A percentile compares a stretch with the other conserved stretches of the same genome.
These are phyloP conservation scores for Neostethus bicornis DNA, from an alignment of 2,797 vertebrate species.

Conservation along the genomic window DNA sequence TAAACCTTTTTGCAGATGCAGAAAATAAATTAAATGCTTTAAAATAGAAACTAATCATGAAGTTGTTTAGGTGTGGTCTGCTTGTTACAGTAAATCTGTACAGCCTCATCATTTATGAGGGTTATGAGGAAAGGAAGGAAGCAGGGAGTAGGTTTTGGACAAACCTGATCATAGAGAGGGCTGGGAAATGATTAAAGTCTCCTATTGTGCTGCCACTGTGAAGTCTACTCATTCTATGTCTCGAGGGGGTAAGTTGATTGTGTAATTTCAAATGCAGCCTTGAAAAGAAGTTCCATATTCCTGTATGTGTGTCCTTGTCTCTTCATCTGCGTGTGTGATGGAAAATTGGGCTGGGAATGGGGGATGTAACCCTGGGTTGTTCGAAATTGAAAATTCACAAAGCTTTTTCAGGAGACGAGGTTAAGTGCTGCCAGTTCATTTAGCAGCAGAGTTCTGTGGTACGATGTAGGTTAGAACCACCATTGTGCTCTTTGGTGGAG, in stretches of 20 bases:
- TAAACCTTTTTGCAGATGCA: not conserved
- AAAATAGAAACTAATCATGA: slow-evolving; percentile 11
- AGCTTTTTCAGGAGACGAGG: slow-evolving; percentile 64
- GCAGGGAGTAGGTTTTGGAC: slow-evolving; percentile 26
- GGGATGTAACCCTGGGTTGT: slow-evolving; percentile 37
- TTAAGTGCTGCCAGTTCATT: slow-evolving; percentile 76
- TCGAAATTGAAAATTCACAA: slow-evolving; percentile 69
- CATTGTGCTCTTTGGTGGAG: slow-evolving; percentile 18
- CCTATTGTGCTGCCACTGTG: slow-evolving; percentile 45
- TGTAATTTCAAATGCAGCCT: slow-evolving; percentile 65
- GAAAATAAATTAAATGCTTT: not conserved
- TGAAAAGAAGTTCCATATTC: slow-evolving; percentile 51
- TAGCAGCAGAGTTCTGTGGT: slow-evolving; percentile 50
- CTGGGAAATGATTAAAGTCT: slow-evolving; percentile 62
- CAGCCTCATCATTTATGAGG: slow-evolving; percentile 60
- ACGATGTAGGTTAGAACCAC: slow-evolving; percentile 26
- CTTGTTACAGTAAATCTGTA: slow-evolving; percentile 48
- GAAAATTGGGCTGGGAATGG: slow-evolving; percentile 12
- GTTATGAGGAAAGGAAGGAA: slow-evolving; percentile 53
- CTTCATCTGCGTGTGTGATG: slow-evolving; percentile 19
- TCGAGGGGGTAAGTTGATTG: slow-evolving; percentile 55
- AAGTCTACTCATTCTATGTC: slow-evolving; percentile 42
- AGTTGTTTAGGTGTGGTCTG: slow-evolving; percentile 49
- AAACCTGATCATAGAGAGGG: slow-evolving; percentile 50
- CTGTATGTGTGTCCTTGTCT: slow-evolving; percentile 50